Base-by-base conservation (phyloP, 2,113 vertebrate genomes). In the Pimephales promelas region DNA sequence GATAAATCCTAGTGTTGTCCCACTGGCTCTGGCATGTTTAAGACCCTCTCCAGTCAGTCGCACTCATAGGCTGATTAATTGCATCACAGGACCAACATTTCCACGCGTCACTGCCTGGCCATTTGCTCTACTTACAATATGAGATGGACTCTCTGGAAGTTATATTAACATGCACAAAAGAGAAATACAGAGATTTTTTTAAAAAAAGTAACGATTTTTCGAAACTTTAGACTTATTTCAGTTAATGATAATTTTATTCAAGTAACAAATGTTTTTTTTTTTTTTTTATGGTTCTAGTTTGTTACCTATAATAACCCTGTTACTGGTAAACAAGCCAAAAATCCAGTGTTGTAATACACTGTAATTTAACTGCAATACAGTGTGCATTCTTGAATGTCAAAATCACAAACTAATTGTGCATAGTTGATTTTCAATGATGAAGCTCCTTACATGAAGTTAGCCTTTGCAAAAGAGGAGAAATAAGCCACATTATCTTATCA, bases 1-100 rank as follows among this genome's bases (percentile, higher is more conserved):
- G 83, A 92, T 90, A 90, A 90, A 88, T 88, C 18, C 52, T 54
- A 54, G 52, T 22, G 52, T 54, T 22, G 52, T 54, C n/a, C 26
- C 18, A 22, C 36, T 68, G 8, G 18, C 73, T 56, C 26, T 64
- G 49, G 20, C 11, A 52, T 47, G 54, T 22, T 20, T 54, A 59
- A 59, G 72, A 75, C 24, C 14, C 24, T 73, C n/a, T 24, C 71
- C 14, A 8, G 24, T 74, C 24, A 31, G 9, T 52, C 6, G 28
- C 18, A 20, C 52, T 54, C 52, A 54, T 2, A 54, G 52, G 52
- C 73, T 36, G 52, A 76, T 57, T 8, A 40, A 76, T 76, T 34
- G 20, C 31, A 57, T 76, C 31, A 36, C 10, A 76, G 31, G 26
- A 24, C 18, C 45, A 54, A 28, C 24, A 22, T 3, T 22, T 20